phyloP scores from a whole-genome alignment of 2,797 vertebrate species.

The Sebastiscus albofasciatus region DNA sequence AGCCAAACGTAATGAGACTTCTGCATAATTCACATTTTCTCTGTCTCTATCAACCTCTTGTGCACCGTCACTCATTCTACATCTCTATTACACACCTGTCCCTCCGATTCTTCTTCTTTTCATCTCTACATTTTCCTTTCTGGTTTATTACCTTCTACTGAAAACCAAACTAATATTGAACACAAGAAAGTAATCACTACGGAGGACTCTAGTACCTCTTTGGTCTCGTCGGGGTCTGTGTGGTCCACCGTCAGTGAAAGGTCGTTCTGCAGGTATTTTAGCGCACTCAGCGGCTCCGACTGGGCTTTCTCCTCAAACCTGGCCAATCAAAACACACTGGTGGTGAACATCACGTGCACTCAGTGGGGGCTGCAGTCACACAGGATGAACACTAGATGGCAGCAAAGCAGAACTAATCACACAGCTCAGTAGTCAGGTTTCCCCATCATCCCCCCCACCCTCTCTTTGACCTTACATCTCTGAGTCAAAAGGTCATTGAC shows the following conservation, averaged over 20 bases:
- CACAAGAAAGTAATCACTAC: too few species aligned
- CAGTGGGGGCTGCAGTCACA: constrained; percentile 10
- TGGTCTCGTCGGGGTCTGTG: constrained; percentile 95
- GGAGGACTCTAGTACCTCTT: constrained; percentile 87
- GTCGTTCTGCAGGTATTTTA: constrained; percentile 98
- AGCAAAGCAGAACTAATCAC: neutral
- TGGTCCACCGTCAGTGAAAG: constrained; percentile 98
- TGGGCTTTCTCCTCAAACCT: constrained; percentile 99
- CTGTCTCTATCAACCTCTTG: neutral
- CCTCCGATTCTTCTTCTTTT: neutral
- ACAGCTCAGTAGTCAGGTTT: neutral
- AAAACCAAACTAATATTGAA: neutral
- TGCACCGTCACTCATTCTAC: neutral
- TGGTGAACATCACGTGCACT: neutral
- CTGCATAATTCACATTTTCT: neutral
- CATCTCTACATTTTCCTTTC: neutral
- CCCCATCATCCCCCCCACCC: neutral
- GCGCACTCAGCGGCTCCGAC: constrained; percentile 93
- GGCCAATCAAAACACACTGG: constrained; percentile 35
- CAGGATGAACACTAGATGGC: constrained; percentile 60
- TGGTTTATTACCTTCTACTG: neutral
- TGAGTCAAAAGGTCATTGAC: neutral
- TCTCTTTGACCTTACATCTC: neutral
- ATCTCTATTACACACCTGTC: neutral
- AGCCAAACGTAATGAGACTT: too few species aligned